Base-by-base conservation (phyloP, 2,888 invertebrate species). In the Andrena dorsata region DNA sequence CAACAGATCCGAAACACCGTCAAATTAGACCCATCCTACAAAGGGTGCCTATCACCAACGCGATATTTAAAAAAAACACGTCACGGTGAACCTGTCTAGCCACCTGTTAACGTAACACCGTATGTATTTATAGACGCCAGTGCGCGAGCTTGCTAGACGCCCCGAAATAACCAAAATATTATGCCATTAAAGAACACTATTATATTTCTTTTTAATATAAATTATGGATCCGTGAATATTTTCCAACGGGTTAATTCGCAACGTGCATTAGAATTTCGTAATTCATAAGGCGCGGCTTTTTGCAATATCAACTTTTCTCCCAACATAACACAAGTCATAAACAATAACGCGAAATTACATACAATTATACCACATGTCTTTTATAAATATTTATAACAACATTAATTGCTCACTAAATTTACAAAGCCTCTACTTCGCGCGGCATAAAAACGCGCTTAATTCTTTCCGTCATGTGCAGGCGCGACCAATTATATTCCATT, bases 71-170 rank as follows among this genome's bases (percentile, higher is more conserved):
- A 60, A 47, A 26, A 41, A 47, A n/a, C 30, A 47, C 26, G 10
- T 0, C 49, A 28, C 20, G 2, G 16, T 13, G 1, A 30, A 13
- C 5, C 64, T 49, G 8, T 7, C 5, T 5, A 10, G 26, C 20
- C 56, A 3, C 30, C n/a, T 13, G 20, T 61, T 32, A 53, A 66
- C 41, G 23, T 30, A 30, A 65, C 68, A 41, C 41, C 41, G 41
- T 41, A 73, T 81, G 35, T 35, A 73, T 82, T 66, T 78, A 68
- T 78, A 74, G 53, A 41, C 10, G 23, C n/a, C 26, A 2, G n/a
- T 56, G 23, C 30, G 3, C 30, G 53, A 49, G 66, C 28, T 23
- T 7, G 1, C 26, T 26, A 2, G 1, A 8, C 47, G 47, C 3
- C 20, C 30, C 13, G 35, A 71, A 76, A 71, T 68, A 71, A 32